These are phyloP conservation scores for Eclectus roratus DNA, from an alignment of 2,113 vertebrate species.

Conservation along the genomic window DNA sequence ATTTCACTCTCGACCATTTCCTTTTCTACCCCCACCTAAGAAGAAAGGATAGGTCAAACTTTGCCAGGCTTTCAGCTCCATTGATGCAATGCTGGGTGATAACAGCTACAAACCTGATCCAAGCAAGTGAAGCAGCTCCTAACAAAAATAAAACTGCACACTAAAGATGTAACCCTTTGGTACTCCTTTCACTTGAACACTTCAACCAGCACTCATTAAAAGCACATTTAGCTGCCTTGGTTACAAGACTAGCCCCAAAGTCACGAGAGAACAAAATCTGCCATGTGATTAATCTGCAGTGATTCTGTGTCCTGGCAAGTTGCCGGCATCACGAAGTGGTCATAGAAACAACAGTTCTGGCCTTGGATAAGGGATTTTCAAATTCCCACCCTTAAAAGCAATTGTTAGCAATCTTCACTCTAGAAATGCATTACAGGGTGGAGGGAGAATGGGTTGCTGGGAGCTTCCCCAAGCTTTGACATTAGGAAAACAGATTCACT, in stretches of 20 bases:
- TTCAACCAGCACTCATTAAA: constrained; percentile 13
- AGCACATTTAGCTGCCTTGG: background rate
- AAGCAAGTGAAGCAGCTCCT: background rate
- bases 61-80: background rate
- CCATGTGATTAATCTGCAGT: background rate
- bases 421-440: background rate
- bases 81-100: background rate
- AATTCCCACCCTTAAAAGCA: background rate
- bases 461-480: background rate
- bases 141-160: background rate
- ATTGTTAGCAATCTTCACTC: background rate
- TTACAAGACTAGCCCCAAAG: background rate
- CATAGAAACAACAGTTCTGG: background rate
- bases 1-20: background rate
- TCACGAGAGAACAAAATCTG: background rate
- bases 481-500: background rate
- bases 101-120: background rate
- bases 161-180: background rate
- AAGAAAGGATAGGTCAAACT: constrained; percentile 20
- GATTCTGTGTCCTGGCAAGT: background rate
- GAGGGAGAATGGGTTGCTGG: background rate
- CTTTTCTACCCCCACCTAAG: background rate
- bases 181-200: background rate
- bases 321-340: background rate
- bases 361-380: background rate